Percentiles rank a stretch among this genome's conserved stretches.
These are phyloP conservation scores for Trichomalopsis sarcophagae DNA, from an alignment of 1,140 invertebrate genomes.

Conservation along the genomic window DNA sequence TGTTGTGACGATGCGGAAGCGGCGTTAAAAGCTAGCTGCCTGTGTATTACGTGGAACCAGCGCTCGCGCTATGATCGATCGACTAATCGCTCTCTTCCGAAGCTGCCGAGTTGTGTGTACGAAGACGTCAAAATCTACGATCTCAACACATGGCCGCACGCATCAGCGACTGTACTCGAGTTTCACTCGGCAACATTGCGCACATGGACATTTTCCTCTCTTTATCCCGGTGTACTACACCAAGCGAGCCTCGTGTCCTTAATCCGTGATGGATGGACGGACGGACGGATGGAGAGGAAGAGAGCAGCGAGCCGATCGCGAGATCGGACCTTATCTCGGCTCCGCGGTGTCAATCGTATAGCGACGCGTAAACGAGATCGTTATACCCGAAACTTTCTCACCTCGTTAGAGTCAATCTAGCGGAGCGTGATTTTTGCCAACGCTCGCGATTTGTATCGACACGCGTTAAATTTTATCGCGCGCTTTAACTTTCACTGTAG, in stretches of 20 bases:
- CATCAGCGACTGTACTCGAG: neutral
- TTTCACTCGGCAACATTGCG: neutral
- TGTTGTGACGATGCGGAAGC: constrained; percentile 34
- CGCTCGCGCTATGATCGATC: neutral
- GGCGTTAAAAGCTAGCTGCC: neutral
- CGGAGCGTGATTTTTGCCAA: neutral
- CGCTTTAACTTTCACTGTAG: constrained; percentile 22
- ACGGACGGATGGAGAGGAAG: neutral
- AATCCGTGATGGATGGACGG: constrained; percentile 32
- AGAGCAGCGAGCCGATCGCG: neutral
- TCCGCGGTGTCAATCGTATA: constrained; percentile 2
- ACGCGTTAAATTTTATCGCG: constrained; percentile 47
- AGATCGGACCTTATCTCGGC: constrained; percentile 3
- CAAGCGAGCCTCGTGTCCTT: neutral
- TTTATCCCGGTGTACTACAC: neutral
- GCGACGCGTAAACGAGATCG: constrained; percentile 44
- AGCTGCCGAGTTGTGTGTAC: no score
- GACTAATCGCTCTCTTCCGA: neutral
- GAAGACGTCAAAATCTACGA: no score
- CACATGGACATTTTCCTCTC: neutral
- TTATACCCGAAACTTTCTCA: constrained; percentile 39
- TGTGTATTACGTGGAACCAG: neutral
- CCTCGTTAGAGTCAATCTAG: constrained; percentile 37
- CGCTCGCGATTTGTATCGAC: constrained; percentile 6
- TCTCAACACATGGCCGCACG: no score